phyloP scores from a whole-genome alignment of 2,797 vertebrate genomes.

The Cossypha polioptera region DNA sequence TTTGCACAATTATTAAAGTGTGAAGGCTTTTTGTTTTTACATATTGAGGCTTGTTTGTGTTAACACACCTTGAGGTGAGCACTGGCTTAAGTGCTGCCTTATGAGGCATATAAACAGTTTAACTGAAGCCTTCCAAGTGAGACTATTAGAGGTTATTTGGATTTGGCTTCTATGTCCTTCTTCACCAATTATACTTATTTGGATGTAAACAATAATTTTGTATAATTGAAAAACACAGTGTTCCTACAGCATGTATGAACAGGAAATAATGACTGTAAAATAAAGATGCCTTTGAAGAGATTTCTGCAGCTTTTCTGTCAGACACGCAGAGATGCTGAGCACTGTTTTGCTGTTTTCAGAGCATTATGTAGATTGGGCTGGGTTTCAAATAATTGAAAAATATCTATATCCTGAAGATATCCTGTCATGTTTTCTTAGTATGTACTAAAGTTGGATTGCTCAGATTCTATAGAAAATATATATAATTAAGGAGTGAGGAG shows the following conservation, averaged over 20 bases:
- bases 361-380: background rate
- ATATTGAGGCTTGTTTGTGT: background rate
- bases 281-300: background rate
- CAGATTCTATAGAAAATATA: background rate
- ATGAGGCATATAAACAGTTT: background rate
- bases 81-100: background rate
- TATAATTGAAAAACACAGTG: background rate
- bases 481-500: background rate
- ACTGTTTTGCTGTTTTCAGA: background rate
- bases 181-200: background rate
- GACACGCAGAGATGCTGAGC: background rate
- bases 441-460: background rate
- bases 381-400: background rate
- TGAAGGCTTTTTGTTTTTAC: background rate
- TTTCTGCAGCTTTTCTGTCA: background rate
- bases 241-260: background rate
- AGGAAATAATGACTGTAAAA: background rate
- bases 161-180: background rate
- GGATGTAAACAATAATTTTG: background rate
- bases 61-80: background rate
- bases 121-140: background rate
- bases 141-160: background rate
- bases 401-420: background rate
- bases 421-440: background rate
- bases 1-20: background rate